Conservation (phyloP, 2,797 vertebrate genomes). For the Pristis pectinata region DNA sequence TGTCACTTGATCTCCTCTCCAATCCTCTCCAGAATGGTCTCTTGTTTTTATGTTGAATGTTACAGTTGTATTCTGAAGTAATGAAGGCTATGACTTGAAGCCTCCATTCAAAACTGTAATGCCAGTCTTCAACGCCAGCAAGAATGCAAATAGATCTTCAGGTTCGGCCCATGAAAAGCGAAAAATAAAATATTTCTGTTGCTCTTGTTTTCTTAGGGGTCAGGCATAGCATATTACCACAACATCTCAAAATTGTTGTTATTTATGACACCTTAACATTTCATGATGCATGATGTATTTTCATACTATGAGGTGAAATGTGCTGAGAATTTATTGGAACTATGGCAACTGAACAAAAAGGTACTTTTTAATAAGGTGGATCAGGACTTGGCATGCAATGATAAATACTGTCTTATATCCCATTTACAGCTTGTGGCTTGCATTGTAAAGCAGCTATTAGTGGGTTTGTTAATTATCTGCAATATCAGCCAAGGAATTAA, state of each 20-base stretch:
- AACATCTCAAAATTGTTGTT: neutral
- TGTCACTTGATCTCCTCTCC: neutral
- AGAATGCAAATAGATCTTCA: neutral
- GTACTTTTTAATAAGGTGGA: neutral
- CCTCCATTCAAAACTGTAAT: neutral
- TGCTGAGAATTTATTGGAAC: constrained; percentile 17
- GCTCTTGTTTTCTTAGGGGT: neutral
- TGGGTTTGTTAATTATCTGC: neutral
- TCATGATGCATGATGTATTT: neutral
- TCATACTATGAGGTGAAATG: neutral
- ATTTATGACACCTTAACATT: neutral
- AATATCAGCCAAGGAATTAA: neutral
- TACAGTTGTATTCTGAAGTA: neutral
- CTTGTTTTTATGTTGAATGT: neutral
- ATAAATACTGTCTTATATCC: neutral
- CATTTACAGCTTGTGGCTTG: neutral
- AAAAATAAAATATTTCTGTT: constrained; percentile 1
- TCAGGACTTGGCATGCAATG: neutral
- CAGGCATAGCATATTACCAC: neutral
- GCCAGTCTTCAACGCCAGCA: neutral
- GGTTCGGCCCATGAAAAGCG: neutral
- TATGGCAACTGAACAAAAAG: neutral
- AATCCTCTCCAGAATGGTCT: neutral
- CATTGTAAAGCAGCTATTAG: neutral
- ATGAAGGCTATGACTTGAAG: neutral